Evolutionary conservation across 1,140 invertebrate species (phyloP).

Genomic region (Pseudoatta argentina): DNA sequence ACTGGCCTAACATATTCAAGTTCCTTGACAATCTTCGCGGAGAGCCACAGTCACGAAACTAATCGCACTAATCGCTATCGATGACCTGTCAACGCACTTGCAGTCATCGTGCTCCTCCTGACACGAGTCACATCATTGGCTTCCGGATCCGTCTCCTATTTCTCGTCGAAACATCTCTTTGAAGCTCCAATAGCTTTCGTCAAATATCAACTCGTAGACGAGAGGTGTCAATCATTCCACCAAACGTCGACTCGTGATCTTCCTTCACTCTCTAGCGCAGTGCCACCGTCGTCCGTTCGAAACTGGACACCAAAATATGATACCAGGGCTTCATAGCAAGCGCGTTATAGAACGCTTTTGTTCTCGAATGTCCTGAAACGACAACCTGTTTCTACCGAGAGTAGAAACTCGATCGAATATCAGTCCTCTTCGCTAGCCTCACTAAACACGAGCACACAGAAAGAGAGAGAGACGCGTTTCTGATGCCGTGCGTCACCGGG

Average conservation of each 20-base stretch:
- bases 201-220: not conserved
- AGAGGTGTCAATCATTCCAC: not conserved
- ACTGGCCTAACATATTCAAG: conserved; percentile 19
- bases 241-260: not conserved
- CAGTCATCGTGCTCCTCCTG: conserved; percentile 21
- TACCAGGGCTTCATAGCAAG: not conserved
- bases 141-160: not conserved
- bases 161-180: conserved; percentile 40
- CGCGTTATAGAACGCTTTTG: not conserved
- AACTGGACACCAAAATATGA: not conserved
- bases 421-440: conserved; percentile 36
- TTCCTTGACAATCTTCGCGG: not conserved
- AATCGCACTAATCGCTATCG: conserved; percentile 47
- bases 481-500: conserved; percentile 10
- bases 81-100: conserved; percentile 24
- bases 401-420: not conserved
- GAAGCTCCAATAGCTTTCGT: not conserved
- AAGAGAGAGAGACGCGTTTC: conserved; percentile 32
- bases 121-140: conserved; percentile 23
- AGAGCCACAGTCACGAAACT: conserved; percentile 14
- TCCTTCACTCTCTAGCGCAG: not conserved
- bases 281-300: not conserved
- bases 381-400: conserved; percentile 26
- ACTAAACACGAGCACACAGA: conserved; percentile 55
- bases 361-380: not conserved